phyloP scores from a whole-genome alignment of 2,888 invertebrate species.

The Caenorhabditis zanzibari region DNA sequence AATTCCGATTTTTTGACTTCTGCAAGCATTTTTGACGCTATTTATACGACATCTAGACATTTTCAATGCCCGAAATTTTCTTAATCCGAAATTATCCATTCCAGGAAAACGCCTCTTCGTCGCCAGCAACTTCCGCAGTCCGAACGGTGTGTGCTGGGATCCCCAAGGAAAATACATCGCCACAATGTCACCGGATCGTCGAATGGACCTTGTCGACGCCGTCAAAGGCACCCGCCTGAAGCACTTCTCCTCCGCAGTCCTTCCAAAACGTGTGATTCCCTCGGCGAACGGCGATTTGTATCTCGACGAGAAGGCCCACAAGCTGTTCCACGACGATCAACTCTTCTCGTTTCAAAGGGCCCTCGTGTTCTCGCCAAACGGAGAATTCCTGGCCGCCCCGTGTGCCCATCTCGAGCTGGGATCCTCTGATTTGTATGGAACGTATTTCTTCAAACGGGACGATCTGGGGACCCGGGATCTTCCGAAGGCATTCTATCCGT shows the following conservation, averaged over 20 bases:
- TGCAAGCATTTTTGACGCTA: too few species aligned
- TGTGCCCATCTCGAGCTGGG: conserved; percentile 85
- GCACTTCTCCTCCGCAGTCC: conserved; percentile 62
- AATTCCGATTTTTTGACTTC: too few species aligned
- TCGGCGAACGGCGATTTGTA: conserved; percentile 16
- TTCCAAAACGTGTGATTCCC: conserved; percentile 37
- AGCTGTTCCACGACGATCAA: conserved; percentile 94
- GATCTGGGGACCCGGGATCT: conserved; percentile 84
- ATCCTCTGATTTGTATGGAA: conserved; percentile 85
- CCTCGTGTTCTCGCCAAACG: conserved; percentile 93
- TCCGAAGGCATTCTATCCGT: conserved; percentile 64
- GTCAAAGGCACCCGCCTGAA: conserved; percentile 77
- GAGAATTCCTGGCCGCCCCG: conserved; percentile 92
- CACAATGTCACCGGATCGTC: conserved; percentile 80
- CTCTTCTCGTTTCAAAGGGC: conserved; percentile 95
- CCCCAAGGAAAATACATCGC: conserved; percentile 80
- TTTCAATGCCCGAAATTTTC: too few species aligned
- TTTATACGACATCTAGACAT: too few species aligned
- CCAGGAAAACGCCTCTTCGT: conserved; percentile 76
- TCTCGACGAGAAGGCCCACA: conserved; percentile 70
- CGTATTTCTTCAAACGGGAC: conserved; percentile 86
- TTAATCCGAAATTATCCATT: not conserved
- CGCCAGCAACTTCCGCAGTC: conserved; percentile 75
- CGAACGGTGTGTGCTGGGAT: conserved; percentile 83
- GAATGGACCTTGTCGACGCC: conserved; percentile 80